Conservation (phyloP, 2,797 vertebrate species). For the Florisuga fusca region DNA sequence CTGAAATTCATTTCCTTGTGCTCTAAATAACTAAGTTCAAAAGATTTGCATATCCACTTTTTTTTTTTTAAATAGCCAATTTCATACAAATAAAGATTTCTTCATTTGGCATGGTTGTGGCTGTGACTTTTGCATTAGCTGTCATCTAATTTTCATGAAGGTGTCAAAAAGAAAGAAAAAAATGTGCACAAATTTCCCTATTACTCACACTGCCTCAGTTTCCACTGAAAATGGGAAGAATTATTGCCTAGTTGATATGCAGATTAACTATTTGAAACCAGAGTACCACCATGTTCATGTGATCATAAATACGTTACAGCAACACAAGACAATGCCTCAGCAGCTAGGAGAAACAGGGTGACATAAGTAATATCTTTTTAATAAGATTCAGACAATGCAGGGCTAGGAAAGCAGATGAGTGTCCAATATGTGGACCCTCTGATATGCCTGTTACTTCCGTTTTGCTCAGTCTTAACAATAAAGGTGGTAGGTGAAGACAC, state of each 20-base stretch:
- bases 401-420: background rate
- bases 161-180: background rate
- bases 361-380: background rate
- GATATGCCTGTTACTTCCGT: background rate
- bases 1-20: background rate
- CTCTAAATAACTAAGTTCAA: background rate
- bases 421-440: background rate
- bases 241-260: background rate
- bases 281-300: background rate
- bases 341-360: background rate
- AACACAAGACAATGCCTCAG: background rate
- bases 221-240: background rate
- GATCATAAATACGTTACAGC: background rate
- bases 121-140: background rate
- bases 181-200: background rate
- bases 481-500: background rate
- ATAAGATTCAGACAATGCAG: background rate
- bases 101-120: background rate
- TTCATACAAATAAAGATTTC: background rate
- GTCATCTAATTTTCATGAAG: background rate
- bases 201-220: background rate
- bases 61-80: background rate
- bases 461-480: background rate
- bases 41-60: background rate
- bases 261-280: background rate